Conservation (phyloP, 2,797 vertebrate genomes). For the Cyclopterus lumpus region DNA sequence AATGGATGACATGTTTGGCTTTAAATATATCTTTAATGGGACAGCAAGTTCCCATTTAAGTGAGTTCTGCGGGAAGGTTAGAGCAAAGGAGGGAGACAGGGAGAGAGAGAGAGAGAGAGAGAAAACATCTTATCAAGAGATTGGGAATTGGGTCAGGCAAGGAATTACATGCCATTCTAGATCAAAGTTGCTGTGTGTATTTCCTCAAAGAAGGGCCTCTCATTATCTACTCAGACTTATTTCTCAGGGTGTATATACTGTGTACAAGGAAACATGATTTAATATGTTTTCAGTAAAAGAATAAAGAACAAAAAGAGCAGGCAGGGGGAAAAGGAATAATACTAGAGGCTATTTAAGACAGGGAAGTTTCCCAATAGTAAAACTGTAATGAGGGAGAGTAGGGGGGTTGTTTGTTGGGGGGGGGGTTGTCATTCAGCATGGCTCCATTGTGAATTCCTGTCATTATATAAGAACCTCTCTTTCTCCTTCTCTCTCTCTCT, state of each 20-base stretch:
- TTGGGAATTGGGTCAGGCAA: constrained; percentile 81
- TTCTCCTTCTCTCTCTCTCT: constrained; percentile 41
- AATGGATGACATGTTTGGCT: constrained; percentile 76
- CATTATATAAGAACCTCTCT: constrained; percentile 76
- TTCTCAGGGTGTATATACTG: constrained; percentile 62
- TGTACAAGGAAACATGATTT: constrained; percentile 75
- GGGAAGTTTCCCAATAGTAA: constrained; percentile 64
- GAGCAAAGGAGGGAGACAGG: constrained; percentile 38
- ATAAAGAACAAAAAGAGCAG: constrained; percentile 36
- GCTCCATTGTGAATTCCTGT: constrained; percentile 74
- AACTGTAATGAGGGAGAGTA: constrained; percentile 63
- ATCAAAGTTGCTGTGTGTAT: constrained; percentile 78
- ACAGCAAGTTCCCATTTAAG: constrained; percentile 72
- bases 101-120: background rate
- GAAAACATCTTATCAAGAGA: constrained; percentile 76
- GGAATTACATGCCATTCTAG: constrained; percentile 81
- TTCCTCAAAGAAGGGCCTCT: constrained; percentile 74
- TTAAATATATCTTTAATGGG: constrained; percentile 79
- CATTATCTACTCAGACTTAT: constrained; percentile 74
- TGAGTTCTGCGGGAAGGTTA: constrained; percentile 65
- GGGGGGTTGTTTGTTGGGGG: constrained; percentile 29
- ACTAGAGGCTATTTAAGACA: constrained; percentile 71
- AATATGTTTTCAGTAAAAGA: constrained; percentile 73
- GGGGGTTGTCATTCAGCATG: constrained; percentile 65
- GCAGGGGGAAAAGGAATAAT: constrained; percentile 42